phyloP scores from a whole-genome alignment of 2,888 invertebrate species.

The Parnassius glacialis region DNA sequence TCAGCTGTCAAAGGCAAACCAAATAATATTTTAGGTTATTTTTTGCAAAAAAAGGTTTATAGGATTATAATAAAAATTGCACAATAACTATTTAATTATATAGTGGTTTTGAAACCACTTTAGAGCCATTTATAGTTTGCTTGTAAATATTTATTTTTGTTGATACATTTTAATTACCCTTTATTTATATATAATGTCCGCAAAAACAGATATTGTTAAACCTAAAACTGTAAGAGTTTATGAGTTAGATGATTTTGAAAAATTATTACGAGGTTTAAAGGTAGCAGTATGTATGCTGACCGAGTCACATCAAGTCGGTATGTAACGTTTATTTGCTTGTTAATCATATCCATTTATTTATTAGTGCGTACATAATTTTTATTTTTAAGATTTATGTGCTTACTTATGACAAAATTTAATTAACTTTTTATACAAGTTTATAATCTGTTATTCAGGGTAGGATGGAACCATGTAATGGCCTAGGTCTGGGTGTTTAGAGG shows the following conservation, averaged over 20 bases:
- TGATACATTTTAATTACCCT: not conserved
- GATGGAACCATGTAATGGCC: too few species aligned
- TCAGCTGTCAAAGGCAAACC: not conserved
- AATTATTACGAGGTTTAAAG: conserved; percentile 75
- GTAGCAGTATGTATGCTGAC: conserved; percentile 82
- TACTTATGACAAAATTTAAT: too few species aligned
- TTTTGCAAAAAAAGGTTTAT: not conserved
- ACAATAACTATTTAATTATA: not conserved
- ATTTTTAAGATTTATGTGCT: too few species aligned
- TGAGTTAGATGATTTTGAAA: conserved; percentile 74
- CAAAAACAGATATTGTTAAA: conserved; percentile 53
- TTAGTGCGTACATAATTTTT: too few species aligned
- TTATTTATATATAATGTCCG: conserved; percentile 44
- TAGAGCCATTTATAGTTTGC: not conserved
- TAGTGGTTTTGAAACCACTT: too few species aligned
- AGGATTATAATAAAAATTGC: not conserved
- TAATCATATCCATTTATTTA: too few species aligned
- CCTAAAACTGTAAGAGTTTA: conserved; percentile 71
- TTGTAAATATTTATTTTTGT: not conserved
- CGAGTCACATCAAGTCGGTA: conserved; percentile 74
- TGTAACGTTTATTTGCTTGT: conserved; percentile 36
- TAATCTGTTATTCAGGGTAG: too few species aligned
- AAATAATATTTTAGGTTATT: conserved; percentile 1
- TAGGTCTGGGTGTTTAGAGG: too few species aligned
- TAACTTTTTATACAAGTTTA: too few species aligned